A percentile compares a stretch with the other conserved stretches of the same genome.
These are phyloP conservation scores for Centrocercus urophasianus DNA, from an alignment of 2,113 vertebrate genomes.

Conservation along the genomic window DNA sequence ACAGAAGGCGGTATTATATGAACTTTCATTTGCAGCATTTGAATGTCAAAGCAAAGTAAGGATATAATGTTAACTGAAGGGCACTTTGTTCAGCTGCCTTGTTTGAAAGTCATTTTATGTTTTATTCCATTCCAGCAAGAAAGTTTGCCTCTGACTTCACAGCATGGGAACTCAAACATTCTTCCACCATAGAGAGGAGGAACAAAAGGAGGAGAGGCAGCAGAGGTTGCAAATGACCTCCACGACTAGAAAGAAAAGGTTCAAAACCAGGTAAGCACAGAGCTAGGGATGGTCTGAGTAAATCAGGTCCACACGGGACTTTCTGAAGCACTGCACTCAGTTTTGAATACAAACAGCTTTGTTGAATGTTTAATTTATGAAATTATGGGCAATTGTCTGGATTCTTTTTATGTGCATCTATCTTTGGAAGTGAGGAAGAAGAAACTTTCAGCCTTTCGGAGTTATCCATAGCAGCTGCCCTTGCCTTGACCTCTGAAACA, in stretches of 20 bases:
- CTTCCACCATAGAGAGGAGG: constrained; percentile 73
- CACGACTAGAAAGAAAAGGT: constrained; percentile 66
- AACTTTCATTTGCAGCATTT: neutral
- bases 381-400: neutral
- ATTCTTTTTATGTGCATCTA: constrained; percentile 16
- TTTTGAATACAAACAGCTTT: neutral
- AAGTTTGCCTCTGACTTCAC: neutral
- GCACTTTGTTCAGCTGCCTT: neutral
- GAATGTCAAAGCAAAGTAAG: neutral
- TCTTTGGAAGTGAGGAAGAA: constrained; percentile 76
- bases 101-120: neutral
- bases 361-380: neutral
- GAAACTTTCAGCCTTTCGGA: constrained; percentile 73
- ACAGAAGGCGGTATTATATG: neutral
- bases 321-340: neutral
- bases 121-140: neutral
- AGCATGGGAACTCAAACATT: constrained; percentile 65
- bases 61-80: neutral
- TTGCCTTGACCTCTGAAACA: constrained; percentile 69
- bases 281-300: fast-evolving
- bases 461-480: constrained; percentile 78
- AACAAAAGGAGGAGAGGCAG: constrained; percentile 74
- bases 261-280: constrained; percentile 75
- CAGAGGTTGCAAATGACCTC: constrained; percentile 76
- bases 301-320: neutral